Percentiles rank a stretch among this genome's conserved stretches.
Conservation (phyloP, 2,797 vertebrate species). For the Ctenopoma kingsleyae region DNA sequence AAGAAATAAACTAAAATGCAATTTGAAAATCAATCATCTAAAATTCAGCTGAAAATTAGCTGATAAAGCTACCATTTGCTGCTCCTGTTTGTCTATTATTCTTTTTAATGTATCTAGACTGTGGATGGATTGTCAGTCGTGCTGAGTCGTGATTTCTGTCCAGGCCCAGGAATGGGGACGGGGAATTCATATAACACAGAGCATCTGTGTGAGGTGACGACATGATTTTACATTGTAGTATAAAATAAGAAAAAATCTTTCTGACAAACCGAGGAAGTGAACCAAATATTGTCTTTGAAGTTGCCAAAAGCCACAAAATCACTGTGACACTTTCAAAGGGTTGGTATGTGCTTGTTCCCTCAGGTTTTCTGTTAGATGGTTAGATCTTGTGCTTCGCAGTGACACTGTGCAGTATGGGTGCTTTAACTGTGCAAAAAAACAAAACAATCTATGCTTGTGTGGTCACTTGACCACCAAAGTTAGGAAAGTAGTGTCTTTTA, state of each 20-base stretch:
- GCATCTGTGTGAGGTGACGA: slow-evolving; percentile 36
- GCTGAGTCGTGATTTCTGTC: slow-evolving; percentile 16
- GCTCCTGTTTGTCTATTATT: neutral
- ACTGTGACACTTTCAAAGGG: slow-evolving; percentile 59
- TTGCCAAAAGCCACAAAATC: slow-evolving; percentile 44
- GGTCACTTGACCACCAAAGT: slow-evolving; percentile 36
- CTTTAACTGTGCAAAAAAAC: slow-evolving; percentile 6
- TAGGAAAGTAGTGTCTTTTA: neutral
- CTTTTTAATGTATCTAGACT: neutral
- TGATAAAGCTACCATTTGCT: neutral
- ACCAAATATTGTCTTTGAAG: slow-evolving; percentile 65
- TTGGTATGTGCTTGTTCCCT: slow-evolving; percentile 28
- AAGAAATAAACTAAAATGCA: neutral
- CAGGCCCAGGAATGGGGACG: neutral
- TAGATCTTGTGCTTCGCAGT: slow-evolving; percentile 24
- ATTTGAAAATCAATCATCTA: neutral
- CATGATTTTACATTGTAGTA: slow-evolving; percentile 47
- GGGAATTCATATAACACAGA: neutral
- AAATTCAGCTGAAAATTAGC: slow-evolving; percentile 1
- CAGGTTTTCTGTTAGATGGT: slow-evolving; percentile 31
- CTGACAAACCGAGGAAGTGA: slow-evolving; percentile 44
- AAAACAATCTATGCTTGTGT: slow-evolving; percentile 29
- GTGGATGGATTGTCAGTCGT: slow-evolving; percentile 7
- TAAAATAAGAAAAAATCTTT: slow-evolving; percentile 33
- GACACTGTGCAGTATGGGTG: slow-evolving; percentile 2